These are phyloP conservation scores for Galeopsomyia nigrocyanea DNA, from an alignment of 2,888 invertebrate species.

Conservation along the genomic window DNA sequence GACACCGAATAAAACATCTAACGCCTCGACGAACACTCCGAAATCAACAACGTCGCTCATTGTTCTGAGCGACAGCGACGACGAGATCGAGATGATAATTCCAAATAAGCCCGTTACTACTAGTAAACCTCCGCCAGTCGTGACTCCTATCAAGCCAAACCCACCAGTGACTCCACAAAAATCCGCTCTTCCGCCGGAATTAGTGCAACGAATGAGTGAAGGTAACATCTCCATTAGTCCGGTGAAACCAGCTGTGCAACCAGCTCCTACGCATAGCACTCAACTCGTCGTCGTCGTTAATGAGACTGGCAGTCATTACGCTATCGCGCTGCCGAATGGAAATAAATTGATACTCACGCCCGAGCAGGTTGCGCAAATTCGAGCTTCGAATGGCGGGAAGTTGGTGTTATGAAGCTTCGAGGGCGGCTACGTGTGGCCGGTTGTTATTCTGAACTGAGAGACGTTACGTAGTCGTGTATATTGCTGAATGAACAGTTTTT, in stretches of 20 bases:
- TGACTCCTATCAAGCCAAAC: not conserved
- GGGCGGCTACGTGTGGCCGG: conserved; percentile 15
- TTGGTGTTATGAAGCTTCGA: conserved; percentile 57
- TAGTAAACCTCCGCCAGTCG: not conserved
- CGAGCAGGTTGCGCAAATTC: conserved; percentile 67
- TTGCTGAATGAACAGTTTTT: not conserved
- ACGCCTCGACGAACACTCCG: conserved; percentile 7
- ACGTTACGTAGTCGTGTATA: too few species aligned
- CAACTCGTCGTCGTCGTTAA: conserved; percentile 66
- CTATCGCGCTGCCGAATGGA: conserved; percentile 65
- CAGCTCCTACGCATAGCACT: conserved; percentile 46
- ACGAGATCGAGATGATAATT: conserved; percentile 66
- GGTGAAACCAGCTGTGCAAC: conserved; percentile 53
- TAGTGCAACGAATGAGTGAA: conserved; percentile 64
- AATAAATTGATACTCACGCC: conserved; percentile 66
- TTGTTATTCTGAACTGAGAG: not conserved
- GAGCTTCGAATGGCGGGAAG: conserved; percentile 67
- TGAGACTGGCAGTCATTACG: conserved; percentile 67
- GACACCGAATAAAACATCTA: conserved; percentile 2
- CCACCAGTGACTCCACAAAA: conserved; percentile 19
- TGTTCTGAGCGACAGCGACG: conserved; percentile 65
- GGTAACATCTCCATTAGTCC: conserved; percentile 66
- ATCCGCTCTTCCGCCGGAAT: conserved; percentile 58
- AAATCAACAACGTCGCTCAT: conserved; percentile 60
- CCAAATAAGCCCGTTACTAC: conserved; percentile 49